Base-by-base conservation (phyloP, 1,140 invertebrate species). In the Trachymyrmex septentrionalis region DNA sequence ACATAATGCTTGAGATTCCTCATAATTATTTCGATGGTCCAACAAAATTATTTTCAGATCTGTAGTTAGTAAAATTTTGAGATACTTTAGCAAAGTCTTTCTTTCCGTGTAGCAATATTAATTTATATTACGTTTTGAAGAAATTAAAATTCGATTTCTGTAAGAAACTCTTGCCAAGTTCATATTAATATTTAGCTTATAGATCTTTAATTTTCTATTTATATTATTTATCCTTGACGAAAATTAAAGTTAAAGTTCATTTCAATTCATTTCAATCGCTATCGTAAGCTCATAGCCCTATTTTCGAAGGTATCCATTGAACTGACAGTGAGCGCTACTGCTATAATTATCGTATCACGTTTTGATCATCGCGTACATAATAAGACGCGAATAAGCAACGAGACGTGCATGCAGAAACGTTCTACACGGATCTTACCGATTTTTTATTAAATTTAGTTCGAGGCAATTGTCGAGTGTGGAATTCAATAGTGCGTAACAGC, bases 381-480 rank as follows among this genome's bases (percentile, higher is more conserved):
- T 59, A 55, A 61, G 38, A 16, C 38, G 9, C 48, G 53, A 82
- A 50, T 34, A 57, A 59, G n/a, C 34, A 44, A n/a, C 67, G 9
- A 14, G 44, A 61, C 19, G 57, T 81, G 50, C 30, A 16, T 24
- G 38, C 19, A 38, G 48, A 10, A 10, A 30, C 53, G 24, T n/a
- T 59, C 48, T 34, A 53, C 34, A 64, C 19, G 24, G 24, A 21
- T 75, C 80, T 84, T 50, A 50, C 14, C n/a, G 80, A 75, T 75
- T 84, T 84, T 84, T 84, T 84, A 75, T 19, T 24, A 69, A 84
- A 84, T 84, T 50, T 84, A 75, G 69, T 84, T 84, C 69, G 80
- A 84, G 69, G 69, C 57, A 84, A 84, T 84, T 24, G 55, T 61
- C 69, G 69, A 84, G 55, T 63, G 71, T 61, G 69, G 44, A 48